Evolutionary conservation across 2,113 vertebrate genomes (phyloP), one percentile per base, ranked within the genome.

Genomic region (Pachypanchax playfairii): DNA sequence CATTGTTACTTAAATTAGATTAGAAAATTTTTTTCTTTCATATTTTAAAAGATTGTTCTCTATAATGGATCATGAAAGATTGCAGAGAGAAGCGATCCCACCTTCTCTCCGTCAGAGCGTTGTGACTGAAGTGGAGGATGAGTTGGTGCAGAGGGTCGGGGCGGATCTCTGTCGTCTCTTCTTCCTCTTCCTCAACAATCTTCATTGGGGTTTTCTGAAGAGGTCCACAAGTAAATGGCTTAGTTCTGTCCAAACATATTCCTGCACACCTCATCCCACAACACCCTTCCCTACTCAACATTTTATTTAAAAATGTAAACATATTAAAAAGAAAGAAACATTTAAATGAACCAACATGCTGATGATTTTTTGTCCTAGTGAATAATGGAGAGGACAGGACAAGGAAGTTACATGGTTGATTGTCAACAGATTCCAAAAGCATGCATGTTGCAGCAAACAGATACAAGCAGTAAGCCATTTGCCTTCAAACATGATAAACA

Each of bases 141-240:
- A 99, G 96, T 83, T 99, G 97, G 76, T 98, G 95, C 56, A 98
- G 94, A 21, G 97, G 96, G 67, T 99, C 96, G 4, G 96, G 97
- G 20, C 94, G 91, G 42, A 91, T 91, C 75, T 96, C 94, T 4
- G 73, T 87, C 75, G 94, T 94, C 65, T 96, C 95, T 60, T 96
- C 96, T 60, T 97, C 95, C 54, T 98, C 96, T 59, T 94, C 93
- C 62, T 98, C 95, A 24, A 94, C 88, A 24, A 89, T 92, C 77
- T 91, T 94, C 88, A 94, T 94, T 6, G 93, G 93, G 28, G 92
- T 93, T 88, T 94, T 96, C 97, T 99, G 90, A 59, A 91, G 74
- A 90, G 49, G 85, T 73, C 82, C 85, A 83, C 51, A 88, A 22
- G 60, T 42, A 49, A 57, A 33, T 58, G 6, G 18, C 25, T 85